Evolutionary conservation across 1,140 invertebrate genomes (phyloP), one percentile per base, ranked within the genome.

Genomic region (Thrips palmi): DNA sequence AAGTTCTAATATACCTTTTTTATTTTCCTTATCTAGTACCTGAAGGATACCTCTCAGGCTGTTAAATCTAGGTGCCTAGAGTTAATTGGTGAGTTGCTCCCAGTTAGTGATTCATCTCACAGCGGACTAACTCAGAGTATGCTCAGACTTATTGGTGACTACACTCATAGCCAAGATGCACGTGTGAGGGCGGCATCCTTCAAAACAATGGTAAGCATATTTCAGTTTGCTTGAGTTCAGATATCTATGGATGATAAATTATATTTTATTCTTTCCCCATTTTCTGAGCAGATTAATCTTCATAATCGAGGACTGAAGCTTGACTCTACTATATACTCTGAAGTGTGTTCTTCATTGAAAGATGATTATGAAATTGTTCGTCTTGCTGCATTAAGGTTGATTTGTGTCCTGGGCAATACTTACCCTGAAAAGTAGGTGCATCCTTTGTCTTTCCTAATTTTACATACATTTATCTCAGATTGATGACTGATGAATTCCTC

Each of bases 351-450:
- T 32, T 80, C 83, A 11, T 65, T 96, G 15, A 74, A 73, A 33
- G 92, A 97, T 64, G 89, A 97, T 58, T 93, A 91, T 64, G 88
- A 96, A 60, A 84, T 82, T 54, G 89, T 94, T 0, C 62, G 89
- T 41, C 70, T 81, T 47, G 78, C 77, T 22, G 87, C 86, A 1
- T 58, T 93, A 1, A 80, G 83, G 52, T 57, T 94, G 12, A 70
- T 96, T 17, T 85, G 80, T 68, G 60, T 89, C 22, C 60, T 94
- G 1, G 80, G 82, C 39, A 78, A 77, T 45, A 72, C 78, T 18
- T 88, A 88, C 64, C 76, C 85, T 20, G 87, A 94, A 57, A 74
- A 75, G 80, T 86, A 66, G 65, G 56, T 55, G 19, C 20, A 11
- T n/a, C n/a, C n/a, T n/a, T n/a, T n/a, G n/a, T n/a, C n/a, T 24